phyloP scores from a whole-genome alignment of 2,888 invertebrate species.

The Frankliniella fusca region DNA sequence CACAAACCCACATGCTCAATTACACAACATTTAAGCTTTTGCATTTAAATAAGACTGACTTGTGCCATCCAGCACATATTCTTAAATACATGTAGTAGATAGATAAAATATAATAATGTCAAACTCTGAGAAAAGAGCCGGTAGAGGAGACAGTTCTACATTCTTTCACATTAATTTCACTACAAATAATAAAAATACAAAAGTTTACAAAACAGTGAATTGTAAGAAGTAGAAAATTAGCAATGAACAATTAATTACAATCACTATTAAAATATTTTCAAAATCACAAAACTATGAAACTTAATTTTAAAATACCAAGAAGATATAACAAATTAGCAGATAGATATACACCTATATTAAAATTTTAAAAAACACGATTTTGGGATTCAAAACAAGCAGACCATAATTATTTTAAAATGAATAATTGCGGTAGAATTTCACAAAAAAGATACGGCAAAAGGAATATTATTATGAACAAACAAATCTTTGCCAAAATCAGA shows the following conservation, averaged over 20 bases:
- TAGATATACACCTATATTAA: neutral
- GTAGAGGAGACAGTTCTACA: neutral
- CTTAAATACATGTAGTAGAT: neutral
- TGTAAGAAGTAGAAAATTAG: neutral
- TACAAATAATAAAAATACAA: slow-evolving; percentile 7
- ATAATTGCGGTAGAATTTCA: no score
- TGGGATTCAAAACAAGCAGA: no score
- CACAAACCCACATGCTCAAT: no score
- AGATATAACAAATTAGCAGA: neutral
- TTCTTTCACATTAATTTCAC: slow-evolving; percentile 5
- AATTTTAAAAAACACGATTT: neutral
- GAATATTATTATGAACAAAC: no score
- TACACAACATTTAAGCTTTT: neutral
- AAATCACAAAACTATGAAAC: slow-evolving; percentile 20
- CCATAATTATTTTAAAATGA: no score
- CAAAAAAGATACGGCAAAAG: neutral
- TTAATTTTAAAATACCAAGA: neutral
- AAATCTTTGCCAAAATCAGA: neutral
- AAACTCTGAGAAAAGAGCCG: neutral
- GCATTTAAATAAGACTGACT: slow-evolving; percentile 15
- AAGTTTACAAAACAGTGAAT: slow-evolving; percentile 10
- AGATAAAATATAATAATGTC: neutral
- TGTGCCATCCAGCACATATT: slow-evolving; percentile 14
- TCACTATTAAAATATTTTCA: neutral
- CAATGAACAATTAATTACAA: neutral